These are phyloP conservation scores for Knipowitschia caucasica DNA, from an alignment of 2,797 vertebrate species.

Conservation along the genomic window DNA sequence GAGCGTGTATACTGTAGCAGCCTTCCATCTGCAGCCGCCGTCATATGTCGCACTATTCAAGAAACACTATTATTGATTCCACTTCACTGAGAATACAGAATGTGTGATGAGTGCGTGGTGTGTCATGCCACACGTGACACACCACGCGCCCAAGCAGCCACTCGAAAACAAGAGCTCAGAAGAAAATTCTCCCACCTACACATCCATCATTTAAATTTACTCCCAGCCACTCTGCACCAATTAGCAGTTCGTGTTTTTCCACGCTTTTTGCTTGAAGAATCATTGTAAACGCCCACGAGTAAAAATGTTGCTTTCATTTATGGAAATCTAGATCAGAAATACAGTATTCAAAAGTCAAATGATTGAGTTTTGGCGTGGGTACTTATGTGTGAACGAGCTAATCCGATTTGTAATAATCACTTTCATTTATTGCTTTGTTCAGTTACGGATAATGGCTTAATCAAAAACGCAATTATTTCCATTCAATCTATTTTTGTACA, in stretches of 20 bases:
- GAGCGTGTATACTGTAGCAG: too few relatives aligned
- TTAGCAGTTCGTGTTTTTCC: constrained; percentile 20
- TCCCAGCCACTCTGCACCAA: constrained; percentile 31
- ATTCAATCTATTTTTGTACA: too few relatives aligned
- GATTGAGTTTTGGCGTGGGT: not conserved
- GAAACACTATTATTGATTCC: constrained; percentile 1
- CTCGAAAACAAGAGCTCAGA: constrained; percentile 40
- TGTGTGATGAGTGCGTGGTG: constrained; percentile 12
- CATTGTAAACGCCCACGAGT: not conserved
- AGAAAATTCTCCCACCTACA: constrained; percentile 57
- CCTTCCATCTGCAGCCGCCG: constrained; percentile 6
- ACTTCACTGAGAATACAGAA: constrained; percentile 7
- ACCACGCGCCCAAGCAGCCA: constrained; percentile 23
- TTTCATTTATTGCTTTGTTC: too few relatives aligned
- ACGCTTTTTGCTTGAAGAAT: constrained; percentile 12
- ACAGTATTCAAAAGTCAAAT: not conserved
- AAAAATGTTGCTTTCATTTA: not conserved
- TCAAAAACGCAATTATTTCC: too few relatives aligned
- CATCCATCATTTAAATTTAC: constrained; percentile 49
- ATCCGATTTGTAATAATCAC: too few relatives aligned
- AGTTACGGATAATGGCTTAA: too few relatives aligned
- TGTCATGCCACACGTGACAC: constrained; percentile 16
- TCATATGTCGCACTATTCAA: constrained; percentile 7
- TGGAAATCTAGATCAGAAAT: not conserved
- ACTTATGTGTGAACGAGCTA: too few relatives aligned